These are phyloP conservation scores for Oophaga sylvatica DNA, from an alignment of 2,797 vertebrate genomes.

Conservation along the genomic window DNA sequence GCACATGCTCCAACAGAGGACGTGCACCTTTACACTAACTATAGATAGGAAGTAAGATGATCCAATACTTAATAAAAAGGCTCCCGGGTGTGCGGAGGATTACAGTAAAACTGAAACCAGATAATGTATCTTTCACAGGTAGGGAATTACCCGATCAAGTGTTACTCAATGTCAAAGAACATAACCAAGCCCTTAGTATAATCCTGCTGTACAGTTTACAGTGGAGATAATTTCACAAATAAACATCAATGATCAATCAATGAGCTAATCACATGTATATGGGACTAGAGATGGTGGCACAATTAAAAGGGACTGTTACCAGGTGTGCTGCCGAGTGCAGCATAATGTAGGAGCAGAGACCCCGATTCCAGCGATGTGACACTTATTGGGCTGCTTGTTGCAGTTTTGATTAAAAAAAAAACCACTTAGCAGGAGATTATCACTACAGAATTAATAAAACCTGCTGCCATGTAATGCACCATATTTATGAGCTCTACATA, in stretches of 20 bases:
- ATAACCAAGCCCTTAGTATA: not conserved
- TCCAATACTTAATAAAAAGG: not conserved
- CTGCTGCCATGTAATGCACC: no score
- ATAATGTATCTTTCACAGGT: not conserved
- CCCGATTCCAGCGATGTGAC: no score
- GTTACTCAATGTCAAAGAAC: not conserved
- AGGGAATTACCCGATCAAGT: not conserved
- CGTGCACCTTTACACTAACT: constrained; percentile 5
- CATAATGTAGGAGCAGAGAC: no score
- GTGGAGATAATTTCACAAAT: not conserved
- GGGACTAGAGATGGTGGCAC: not conserved
- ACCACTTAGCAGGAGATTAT: no score
- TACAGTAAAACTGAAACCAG: constrained; percentile 19
- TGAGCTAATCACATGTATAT: not conserved
- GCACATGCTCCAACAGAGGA: constrained; percentile 7
- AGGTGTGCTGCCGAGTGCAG: not conserved
- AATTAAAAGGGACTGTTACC: not conserved
- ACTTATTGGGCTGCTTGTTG: no score
- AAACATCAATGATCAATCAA: not conserved
- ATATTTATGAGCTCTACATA: no score
- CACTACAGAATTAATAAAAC: no score
- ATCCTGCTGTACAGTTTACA: not conserved
- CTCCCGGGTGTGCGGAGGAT: not conserved
- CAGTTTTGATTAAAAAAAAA: no score
- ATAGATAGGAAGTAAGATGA: not conserved